These are phyloP conservation scores for Upupa epops DNA, from an alignment of 2,113 vertebrate species.

Conservation along the genomic window DNA sequence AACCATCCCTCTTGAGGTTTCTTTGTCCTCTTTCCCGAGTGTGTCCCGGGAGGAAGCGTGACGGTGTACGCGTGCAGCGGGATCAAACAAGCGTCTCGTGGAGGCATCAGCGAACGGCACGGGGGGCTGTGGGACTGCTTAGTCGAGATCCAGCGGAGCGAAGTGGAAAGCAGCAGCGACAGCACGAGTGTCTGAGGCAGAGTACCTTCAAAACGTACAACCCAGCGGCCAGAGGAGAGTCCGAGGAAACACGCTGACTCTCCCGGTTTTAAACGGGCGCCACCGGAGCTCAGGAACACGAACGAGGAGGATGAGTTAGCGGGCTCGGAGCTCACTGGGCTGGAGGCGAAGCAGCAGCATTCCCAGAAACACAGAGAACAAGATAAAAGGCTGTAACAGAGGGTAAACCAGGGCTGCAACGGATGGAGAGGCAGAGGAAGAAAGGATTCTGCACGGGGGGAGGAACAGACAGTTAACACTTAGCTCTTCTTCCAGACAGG, in stretches of 20 bases:
- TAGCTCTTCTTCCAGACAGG: neutral
- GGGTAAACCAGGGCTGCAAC: neutral
- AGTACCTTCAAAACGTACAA: neutral
- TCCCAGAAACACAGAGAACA: neutral
- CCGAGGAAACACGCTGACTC: neutral
- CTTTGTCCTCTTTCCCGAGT: neutral
- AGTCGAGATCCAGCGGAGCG: conserved; percentile 2
- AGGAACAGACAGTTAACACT: conserved; percentile 25
- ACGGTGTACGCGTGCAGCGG: neutral
- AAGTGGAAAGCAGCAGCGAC: neutral
- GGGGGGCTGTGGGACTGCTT: neutral
- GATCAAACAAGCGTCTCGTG: neutral
- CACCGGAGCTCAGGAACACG: neutral
- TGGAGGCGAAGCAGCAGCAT: neutral
- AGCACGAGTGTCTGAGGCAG: neutral
- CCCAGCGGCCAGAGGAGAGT: neutral
- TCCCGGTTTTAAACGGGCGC: neutral
- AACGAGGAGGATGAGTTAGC: neutral
- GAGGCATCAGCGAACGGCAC: neutral
- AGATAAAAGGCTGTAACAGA: neutral
- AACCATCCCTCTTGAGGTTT: neutral
- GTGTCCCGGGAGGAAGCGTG: neutral
- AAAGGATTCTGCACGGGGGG: neutral
- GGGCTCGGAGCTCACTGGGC: neutral
- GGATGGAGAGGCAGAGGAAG: neutral